Conservation (phyloP, 1,140 invertebrate species). For the Rhagoletis zephyria region DNA sequence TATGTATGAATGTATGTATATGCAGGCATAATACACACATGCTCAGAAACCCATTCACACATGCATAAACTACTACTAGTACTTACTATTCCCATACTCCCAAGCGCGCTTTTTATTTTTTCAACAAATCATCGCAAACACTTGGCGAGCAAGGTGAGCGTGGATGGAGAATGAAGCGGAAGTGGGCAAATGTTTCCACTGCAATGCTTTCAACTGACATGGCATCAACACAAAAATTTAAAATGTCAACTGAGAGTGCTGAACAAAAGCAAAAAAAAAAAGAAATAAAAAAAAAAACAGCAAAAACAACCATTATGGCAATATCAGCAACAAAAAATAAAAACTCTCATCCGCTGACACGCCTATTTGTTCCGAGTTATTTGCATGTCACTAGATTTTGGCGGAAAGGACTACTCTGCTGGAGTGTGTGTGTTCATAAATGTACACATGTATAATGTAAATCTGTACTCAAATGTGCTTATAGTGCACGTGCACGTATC, state of each 20-base stretch:
- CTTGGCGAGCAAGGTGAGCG: neutral
- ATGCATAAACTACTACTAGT: too few species aligned
- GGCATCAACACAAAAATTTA: neutral
- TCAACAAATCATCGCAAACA: neutral
- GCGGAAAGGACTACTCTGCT: neutral
- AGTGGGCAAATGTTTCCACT: neutral
- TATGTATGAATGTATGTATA: neutral
- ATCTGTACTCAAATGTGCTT: neutral
- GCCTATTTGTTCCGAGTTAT: conserved; percentile 16
- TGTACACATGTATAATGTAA: neutral
- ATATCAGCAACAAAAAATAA: neutral
- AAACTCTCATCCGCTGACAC: conserved; percentile 14
- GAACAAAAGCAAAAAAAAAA: neutral
- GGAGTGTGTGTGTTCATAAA: too few species aligned
- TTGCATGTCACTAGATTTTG: conserved; percentile 1
- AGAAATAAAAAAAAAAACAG: too few species aligned
- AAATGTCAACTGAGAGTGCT: conserved; percentile 9
- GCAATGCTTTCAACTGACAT: neutral
- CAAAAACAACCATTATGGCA: too few species aligned
- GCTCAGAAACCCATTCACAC: neutral
- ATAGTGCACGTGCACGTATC: too few species aligned
- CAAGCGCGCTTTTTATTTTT: neutral
- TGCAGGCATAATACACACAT: neutral
- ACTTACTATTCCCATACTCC: neutral
- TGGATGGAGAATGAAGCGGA: neutral